Evolutionary conservation across 2,113 vertebrate genomes (phyloP).

Genomic region (Elanoides forficatus): DNA sequence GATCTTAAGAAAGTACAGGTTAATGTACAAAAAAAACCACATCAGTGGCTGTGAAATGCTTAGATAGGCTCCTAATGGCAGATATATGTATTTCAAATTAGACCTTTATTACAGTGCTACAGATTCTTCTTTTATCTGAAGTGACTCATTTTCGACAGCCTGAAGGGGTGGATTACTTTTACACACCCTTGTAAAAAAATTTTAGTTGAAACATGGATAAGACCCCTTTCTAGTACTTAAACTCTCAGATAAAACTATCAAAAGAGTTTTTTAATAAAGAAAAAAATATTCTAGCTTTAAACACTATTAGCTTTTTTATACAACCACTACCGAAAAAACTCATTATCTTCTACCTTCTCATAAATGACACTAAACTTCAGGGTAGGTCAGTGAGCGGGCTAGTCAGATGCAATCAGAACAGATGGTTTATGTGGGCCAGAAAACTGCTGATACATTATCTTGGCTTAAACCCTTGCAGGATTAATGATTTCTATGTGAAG

Average conservation of each 20-base stretch:
- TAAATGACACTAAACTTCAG: background rate
- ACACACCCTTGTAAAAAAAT: background rate
- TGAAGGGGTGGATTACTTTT: background rate
- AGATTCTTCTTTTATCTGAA: background rate
- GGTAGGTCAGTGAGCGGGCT: background rate
- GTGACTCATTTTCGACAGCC: background rate
- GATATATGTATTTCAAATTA: background rate
- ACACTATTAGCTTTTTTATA: background rate
- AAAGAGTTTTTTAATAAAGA: background rate
- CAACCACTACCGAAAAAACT: rapidly evolving
- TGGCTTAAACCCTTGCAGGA: background rate
- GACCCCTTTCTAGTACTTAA: background rate
- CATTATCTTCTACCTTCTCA: background rate
- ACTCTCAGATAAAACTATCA: background rate
- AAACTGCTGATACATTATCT: background rate
- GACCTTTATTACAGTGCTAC: background rate
- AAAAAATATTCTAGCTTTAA: background rate
- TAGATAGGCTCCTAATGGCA: background rate
- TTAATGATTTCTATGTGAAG: background rate
- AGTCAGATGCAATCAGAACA: background rate
- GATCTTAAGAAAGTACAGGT: background rate
- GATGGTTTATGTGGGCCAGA: background rate
- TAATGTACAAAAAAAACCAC: background rate
- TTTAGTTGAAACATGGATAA: background rate
- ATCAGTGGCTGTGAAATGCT: background rate